Base-by-base conservation (phyloP, 2,888 invertebrate genomes). In the Sycophila texana region DNA sequence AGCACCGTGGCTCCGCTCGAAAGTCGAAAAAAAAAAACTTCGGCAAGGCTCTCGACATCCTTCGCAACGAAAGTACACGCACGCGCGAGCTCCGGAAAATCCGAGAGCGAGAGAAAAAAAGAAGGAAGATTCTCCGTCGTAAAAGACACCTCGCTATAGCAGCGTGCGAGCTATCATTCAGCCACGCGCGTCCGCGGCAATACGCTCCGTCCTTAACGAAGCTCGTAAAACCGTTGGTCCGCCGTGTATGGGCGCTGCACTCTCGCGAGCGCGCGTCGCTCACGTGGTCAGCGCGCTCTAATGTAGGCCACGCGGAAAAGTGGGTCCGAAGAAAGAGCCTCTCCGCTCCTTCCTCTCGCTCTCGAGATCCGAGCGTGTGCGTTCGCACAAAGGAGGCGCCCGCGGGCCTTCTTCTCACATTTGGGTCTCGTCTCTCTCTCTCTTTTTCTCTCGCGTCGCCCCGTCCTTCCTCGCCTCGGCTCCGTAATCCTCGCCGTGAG, bases 281-380 rank as follows among this genome's bases (percentile, higher is more conserved):
- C 65, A 4, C 57, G 18, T 55, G 26, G 4, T 49, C 13, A 39
- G 39, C 16, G 18, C 70, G 65, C 22, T 65, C 67, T 18, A 63
- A 81, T 79, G 81, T 81, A 81, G 81, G 81, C 79, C 81, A 79
- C 81, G 74, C 79, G 81, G 81, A 81, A 81, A 81, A 81, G 81
- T 81, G 81, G 81, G 81, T 79, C 79, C 79, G 71, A 39, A 39
- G 61, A 20, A 47, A 73, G 70, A 22, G 22, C 76, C 14, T 63
- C 39, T 61, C 55, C 66, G 47, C 53, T 71, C 51, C 51, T 63
- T 30, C 66, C 71, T 68, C 72, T 70, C 68, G 66, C 65, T 63
- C 72, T 39, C 68, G 76, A 39, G 39, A 39, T 39, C 30, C 39
- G 39, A 58, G 55, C 63, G 78, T 61, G 22, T 39, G 51, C 53